Evolutionary conservation across 1,140 invertebrate species (phyloP), one percentile per base, ranked within the genome.

Genomic region (Arctopsyche grandis): DNA sequence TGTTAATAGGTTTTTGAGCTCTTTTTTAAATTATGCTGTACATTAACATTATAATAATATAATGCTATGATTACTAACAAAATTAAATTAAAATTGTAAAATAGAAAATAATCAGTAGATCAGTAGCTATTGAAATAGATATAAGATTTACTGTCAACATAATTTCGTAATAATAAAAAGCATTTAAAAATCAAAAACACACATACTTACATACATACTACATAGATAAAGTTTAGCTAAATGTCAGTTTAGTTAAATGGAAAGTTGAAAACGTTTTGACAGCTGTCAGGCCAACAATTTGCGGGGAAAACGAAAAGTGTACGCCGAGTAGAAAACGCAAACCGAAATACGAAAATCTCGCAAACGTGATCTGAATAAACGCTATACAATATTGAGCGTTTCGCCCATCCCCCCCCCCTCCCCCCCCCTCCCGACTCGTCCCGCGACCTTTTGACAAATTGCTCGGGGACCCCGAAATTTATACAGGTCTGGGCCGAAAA

Each of bases 251-350:
- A 22, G 19, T 66, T 66, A 26, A 66, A 66, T 22, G 21, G 24
- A 66, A 66, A 66, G 63, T 26, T 24, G 22, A 66, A 14, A 66
- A 26, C 63, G 63, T 66, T 66, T 66, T 66, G 63, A 66, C 63
- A 22, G 5, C 63, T 66, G 63, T 66, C 63, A 26, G 24, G 9
- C 24, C 22, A 26, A 22, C 63, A 66, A 66, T 66, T 66, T 66
- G 63, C 63, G 22, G 21, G 0, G 24, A 66, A n/a, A n/a, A 66
- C 3, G 48, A 52, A 52, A 52, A 52, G 48, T 52, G 12, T 14
- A 52, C 48, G 48, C 48, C 48, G 16, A 16, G 48, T 52, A 16
- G 48, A 52, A 52, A 52, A 52, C 48, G 48, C 21, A 60, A 66
- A 66, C 21, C 48, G 48, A 66, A 22, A 66, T 66, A 66, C 63